Evolutionary conservation across 2,797 vertebrate species (phyloP), one percentile per base, ranked within the genome.

Genomic region (Natrix natrix): DNA sequence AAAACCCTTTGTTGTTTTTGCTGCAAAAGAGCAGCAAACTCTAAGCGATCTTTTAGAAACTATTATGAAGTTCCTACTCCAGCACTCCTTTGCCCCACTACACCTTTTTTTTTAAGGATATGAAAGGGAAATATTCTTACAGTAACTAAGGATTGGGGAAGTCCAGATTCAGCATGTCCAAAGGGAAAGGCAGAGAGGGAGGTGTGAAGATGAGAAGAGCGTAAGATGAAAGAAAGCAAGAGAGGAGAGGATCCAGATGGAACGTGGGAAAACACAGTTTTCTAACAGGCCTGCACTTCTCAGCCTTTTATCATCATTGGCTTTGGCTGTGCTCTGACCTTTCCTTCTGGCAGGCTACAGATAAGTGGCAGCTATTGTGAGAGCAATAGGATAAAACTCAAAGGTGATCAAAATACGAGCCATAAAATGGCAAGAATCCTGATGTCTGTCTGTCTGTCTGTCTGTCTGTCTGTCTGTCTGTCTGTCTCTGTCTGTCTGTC

Each of bases 161-260:
- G 32, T 74, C 32, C 69, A 74, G 28, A 43, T 37, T 74, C 69
- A 74, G 17, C 32, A 20, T 20, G 17, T 3, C 32, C 69, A 74
- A 74, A 74, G 48, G 22, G 43, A 17, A 17, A 11, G 20, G 28
- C 48, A 55, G 92, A 28, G 92, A 91, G 56, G 66, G 78, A 87
- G 87, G 91, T 63, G 92, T 78, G 57, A 32, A 0, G 4, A 14
- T 0, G 0, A 66, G 93, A 87, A 88, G 63, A 74, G 66, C 16
- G 10, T 24, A 88, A 96, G 95, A 93, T 93, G 94, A 94, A 97
- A 96, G 96, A 43, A 17, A 88, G 95, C 89, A 95, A 91, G 59
- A 92, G 91, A 92, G 91, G 95, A 94, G 94, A 97, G 94, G 93
- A 96, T 93, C 96, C 95, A 95, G 95, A 97, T 95, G 94, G 94